phyloP scores from a whole-genome alignment of 23 tunicate species.

The Ascidia mentula region DNA sequence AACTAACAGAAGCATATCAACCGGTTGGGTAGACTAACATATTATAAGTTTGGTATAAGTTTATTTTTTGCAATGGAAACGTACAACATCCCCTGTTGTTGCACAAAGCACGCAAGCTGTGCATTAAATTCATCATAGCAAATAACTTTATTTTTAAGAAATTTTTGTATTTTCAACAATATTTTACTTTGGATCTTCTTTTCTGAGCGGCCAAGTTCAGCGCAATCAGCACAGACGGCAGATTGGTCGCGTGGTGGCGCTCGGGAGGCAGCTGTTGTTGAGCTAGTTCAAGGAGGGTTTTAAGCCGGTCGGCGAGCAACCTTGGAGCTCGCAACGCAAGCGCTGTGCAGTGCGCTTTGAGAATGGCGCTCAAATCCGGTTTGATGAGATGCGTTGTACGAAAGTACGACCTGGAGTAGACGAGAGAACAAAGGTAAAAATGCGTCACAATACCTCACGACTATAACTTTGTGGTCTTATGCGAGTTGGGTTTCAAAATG shows the following conservation, averaged over 20 bases:
- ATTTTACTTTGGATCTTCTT: constrained; percentile 59
- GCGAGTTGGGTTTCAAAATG: no score
- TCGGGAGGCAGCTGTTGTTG: constrained; percentile 62
- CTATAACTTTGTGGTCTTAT: no score
- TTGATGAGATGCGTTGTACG: constrained; percentile 55
- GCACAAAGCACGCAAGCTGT: no score
- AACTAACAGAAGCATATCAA: background rate
- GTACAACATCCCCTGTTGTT: no score
- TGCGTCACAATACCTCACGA: no score
- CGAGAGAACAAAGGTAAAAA: no score
- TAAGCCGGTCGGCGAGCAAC: constrained; percentile 66
- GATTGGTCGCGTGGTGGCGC: constrained; percentile 65
- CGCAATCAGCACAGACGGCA: constrained; percentile 59
- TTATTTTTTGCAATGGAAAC: no score
- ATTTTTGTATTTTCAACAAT: background rate
- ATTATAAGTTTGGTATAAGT: no score
- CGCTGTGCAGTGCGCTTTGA: constrained; percentile 80
- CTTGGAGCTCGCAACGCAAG: constrained; percentile 77
- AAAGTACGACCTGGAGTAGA: constrained; percentile 42
- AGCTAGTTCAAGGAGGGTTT: constrained; percentile 61
- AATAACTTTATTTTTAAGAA: background rate
- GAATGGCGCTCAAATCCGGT: constrained; percentile 63
- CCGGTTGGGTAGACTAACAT: background rate
- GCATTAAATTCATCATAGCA: no score
- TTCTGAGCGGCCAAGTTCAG: constrained; percentile 62